phyloP scores from a whole-genome alignment of 2,797 vertebrate genomes.

The Glyptemys insculpta region DNA sequence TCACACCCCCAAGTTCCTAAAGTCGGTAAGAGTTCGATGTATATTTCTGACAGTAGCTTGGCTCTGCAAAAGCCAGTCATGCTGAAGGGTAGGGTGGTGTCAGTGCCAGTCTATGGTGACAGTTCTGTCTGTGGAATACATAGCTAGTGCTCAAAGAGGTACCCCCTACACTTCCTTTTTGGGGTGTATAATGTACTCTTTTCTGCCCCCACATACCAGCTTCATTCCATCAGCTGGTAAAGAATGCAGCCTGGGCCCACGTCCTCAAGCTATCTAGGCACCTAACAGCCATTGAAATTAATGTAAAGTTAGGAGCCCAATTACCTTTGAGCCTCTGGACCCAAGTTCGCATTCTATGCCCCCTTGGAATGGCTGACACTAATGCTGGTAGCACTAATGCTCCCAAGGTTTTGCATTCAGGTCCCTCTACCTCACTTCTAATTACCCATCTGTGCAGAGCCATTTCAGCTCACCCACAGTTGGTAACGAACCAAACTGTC shows the following conservation, averaged over 20 bases:
- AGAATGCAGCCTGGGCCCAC: neutral
- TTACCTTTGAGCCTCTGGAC: neutral
- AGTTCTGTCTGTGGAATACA: neutral
- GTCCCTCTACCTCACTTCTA: neutral
- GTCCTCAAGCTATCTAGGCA: neutral
- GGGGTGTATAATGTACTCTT: fast-evolving
- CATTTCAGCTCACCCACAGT: neutral
- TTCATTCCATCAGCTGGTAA: neutral
- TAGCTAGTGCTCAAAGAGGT: fast-evolving
- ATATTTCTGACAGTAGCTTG: fast-evolving
- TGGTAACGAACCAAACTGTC: neutral
- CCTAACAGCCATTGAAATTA: neutral
- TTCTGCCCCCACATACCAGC: neutral
- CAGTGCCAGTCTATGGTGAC: fast-evolving
- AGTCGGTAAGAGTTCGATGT: fast-evolving
- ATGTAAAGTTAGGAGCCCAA: neutral
- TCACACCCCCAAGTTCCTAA: neutral
- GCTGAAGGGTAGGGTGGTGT: neutral
- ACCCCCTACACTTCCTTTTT: neutral
- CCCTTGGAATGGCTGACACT: neutral
- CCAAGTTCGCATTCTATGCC: neutral
- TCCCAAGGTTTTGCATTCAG: neutral
- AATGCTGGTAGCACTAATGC: neutral
- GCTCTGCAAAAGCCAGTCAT: fast-evolving
- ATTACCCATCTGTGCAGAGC: neutral